These are phyloP conservation scores for Coilia nasus DNA, from an alignment of 2,797 vertebrate genomes.

Conservation along the genomic window DNA sequence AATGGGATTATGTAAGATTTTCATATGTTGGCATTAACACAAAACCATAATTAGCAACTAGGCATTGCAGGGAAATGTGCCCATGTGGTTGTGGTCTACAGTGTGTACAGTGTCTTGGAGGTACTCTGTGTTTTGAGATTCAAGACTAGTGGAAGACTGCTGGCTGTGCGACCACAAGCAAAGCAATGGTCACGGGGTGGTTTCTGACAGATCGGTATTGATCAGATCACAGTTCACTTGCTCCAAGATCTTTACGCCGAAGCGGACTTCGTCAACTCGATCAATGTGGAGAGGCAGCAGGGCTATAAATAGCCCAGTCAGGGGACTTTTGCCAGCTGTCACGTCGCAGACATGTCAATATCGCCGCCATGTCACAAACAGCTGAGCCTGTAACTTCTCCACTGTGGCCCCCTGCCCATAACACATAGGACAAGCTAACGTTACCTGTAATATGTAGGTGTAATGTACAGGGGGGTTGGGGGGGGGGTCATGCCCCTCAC, in stretches of 20 bases:
- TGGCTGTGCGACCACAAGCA: background rate
- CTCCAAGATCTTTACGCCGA: background rate
- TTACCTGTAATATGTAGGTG: too few species aligned
- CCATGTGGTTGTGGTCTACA: background rate
- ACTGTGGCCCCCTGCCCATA: background rate
- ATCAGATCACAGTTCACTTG: slow-evolving; percentile 20
- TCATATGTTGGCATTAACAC: background rate
- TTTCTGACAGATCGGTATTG: background rate
- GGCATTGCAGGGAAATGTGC: background rate
- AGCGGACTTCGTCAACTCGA: slow-evolving; percentile 2
- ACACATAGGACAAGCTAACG: background rate
- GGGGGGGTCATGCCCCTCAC: too few species aligned
- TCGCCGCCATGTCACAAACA: background rate
- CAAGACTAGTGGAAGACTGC: background rate
- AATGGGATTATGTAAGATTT: background rate
- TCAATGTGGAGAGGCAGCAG: background rate
- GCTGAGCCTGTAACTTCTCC: background rate
- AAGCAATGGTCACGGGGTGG: background rate
- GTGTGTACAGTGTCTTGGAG: background rate
- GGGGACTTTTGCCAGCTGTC: slow-evolving; percentile 6
- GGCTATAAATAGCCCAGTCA: slow-evolving; percentile 21
- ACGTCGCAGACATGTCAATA: background rate
- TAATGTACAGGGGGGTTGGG: too few species aligned
- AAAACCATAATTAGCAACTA: background rate
- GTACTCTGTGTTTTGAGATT: background rate